These are phyloP conservation scores for Pocillopora verrucosa DNA, from an alignment of 64 coral and sea anemone species.

Conservation along the genomic window DNA sequence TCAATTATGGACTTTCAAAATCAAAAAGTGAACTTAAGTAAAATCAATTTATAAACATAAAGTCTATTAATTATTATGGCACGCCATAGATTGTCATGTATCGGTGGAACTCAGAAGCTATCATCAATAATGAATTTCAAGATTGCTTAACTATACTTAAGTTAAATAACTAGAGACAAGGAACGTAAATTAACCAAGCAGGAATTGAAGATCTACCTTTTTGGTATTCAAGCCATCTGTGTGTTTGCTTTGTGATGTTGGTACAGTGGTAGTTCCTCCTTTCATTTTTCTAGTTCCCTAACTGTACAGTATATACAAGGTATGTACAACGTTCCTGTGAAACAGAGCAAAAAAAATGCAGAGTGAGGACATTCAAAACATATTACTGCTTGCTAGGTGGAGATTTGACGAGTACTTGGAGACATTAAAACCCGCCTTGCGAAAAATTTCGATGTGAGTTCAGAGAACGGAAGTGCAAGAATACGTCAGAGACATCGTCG, in stretches of 20 bases:
- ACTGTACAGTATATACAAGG: conserved; percentile 92
- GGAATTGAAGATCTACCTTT: conserved; percentile 26
- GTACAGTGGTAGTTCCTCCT: conserved; percentile 53
- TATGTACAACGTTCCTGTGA: conserved; percentile 89
- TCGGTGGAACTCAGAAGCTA: background rate
- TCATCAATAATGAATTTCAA: background rate
- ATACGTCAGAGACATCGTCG: conserved; percentile 13
- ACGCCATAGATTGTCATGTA: background rate
- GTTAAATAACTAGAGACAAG: background rate
- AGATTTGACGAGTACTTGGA: background rate
- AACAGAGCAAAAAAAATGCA: background rate
- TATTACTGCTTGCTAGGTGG: background rate
- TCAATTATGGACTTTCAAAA: background rate
- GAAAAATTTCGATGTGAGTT: background rate
- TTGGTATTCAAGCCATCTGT: conserved; percentile 49
- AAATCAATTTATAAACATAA: background rate
- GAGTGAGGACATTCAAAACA: background rate
- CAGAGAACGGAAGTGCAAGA: conserved; percentile 19
- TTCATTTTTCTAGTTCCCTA: conserved; percentile 84
- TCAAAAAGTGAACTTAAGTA: background rate
- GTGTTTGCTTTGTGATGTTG: conserved; percentile 59
- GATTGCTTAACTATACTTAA: background rate
- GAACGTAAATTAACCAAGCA: background rate
- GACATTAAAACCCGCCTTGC: background rate
- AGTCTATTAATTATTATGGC: background rate